Base-by-base conservation (phyloP, 2,888 invertebrate genomes). In the Nipponacmea schrenckii region DNA sequence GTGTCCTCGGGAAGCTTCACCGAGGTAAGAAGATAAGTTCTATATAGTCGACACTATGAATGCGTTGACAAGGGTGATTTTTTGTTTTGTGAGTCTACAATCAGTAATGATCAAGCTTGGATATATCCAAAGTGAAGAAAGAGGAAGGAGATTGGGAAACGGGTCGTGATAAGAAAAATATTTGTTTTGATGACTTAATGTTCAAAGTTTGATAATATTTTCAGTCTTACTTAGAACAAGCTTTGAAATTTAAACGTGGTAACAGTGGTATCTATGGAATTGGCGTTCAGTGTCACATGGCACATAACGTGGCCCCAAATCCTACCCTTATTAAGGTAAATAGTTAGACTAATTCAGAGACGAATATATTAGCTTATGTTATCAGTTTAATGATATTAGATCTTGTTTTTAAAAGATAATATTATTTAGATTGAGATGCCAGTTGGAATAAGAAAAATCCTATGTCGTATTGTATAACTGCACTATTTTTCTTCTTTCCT, bases 241-340 rank as follows among this genome's bases (percentile, higher is more conserved):
- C 77, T 1, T 72, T 70, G 24, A 62, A 71, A 26, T 71, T 80
- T 56, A 76, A 77, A 45, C 70, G 70, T 2, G 76, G 79, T 8
- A 70, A 79, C 44, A 76, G 77, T 63, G 78, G 80, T 10, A 71
- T 81, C 20, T 75, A 73, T 62, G 80, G 79, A 4, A 71, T 80
- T 4, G 82, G 82, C 4, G 70, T 79, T 10, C 82, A 82, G 70
- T 76, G 80, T 69, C 82, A 80, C 67, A 76, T 82, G 39, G 44
- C 64, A 14, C 46, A 67, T 17, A 71, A 77, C 48, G 73, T 68
- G 2, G 72, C 71, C 24, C 81, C 81, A 2, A 74, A 80, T 45
- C 64, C 76, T 17, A 74, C 76, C 4, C 39, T 79, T 3, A 45
- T 81, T n/a, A 79, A 79, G 78, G 80, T 80, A 67, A 63, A 31